Conservation (phyloP, 1,140 invertebrate genomes). For the Parasteatoda tepidariorum region DNA sequence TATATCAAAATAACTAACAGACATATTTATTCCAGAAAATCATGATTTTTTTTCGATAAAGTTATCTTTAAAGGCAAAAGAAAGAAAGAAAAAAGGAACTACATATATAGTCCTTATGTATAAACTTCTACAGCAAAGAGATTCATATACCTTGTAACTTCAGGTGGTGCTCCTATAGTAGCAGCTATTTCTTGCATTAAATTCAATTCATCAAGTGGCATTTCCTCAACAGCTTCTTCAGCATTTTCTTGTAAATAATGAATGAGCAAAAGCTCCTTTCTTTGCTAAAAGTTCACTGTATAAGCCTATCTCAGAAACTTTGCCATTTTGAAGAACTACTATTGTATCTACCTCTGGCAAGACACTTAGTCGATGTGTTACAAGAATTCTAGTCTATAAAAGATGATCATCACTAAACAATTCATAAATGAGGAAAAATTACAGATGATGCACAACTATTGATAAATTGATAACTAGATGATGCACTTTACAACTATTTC, state of each 20-base stretch:
- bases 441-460: too few species aligned
- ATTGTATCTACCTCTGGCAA: conserved; percentile 71
- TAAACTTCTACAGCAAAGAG: too few species aligned
- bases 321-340: conserved; percentile 70
- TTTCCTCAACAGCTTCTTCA: conserved; percentile 14
- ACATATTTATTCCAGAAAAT: too few species aligned
- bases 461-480: too few species aligned
- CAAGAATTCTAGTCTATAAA: conserved; percentile 66
- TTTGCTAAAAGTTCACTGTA: conserved; percentile 68
- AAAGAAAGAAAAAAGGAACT: too few species aligned
- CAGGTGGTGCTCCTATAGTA: conserved; percentile 38
- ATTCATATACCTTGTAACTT: conserved; percentile 36
- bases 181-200: conserved; percentile 61
- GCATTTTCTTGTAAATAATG: conserved; percentile 63
- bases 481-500: too few species aligned
- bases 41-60: too few species aligned
- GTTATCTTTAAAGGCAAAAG: too few species aligned
- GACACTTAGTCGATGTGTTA: conserved; percentile 67
- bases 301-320: conserved; percentile 70
- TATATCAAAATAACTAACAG: too few species aligned
- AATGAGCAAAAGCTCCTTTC: conserved; percentile 68
- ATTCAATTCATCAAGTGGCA: conserved; percentile 61
- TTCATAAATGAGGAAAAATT: too few species aligned
- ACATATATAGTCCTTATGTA: too few species aligned
- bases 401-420: too few species aligned